phyloP scores from a whole-genome alignment of 2,113 vertebrate genomes.

The Romanogobio albipinnatus region DNA sequence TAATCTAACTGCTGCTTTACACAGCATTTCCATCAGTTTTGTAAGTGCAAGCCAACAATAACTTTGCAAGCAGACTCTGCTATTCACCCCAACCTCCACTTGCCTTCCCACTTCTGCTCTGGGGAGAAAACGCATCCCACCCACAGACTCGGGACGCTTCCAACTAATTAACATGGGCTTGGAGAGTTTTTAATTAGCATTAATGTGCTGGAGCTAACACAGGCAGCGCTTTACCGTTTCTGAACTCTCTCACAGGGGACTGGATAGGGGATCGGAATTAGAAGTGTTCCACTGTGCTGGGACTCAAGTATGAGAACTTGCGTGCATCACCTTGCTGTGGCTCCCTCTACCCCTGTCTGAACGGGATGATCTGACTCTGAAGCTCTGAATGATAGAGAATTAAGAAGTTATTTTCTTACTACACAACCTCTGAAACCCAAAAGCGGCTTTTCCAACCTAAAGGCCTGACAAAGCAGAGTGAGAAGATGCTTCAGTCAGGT shows the following conservation, averaged over 20 bases:
- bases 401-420: conserved; percentile 8
- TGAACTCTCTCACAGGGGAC: conserved; percentile 43
- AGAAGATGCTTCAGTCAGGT: not conserved
- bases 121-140: conserved; percentile 50
- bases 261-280: conserved; percentile 41
- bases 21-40: not conserved
- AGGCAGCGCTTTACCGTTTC: conserved; percentile 44
- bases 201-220: conserved; percentile 45
- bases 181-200: conserved; percentile 66
- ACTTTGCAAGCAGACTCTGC: conserved; percentile 11
- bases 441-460: conserved; percentile 17
- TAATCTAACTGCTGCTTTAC: not conserved
- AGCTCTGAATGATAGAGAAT: conserved; percentile 23
- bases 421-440: not conserved
- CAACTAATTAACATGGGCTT: conserved; percentile 58
- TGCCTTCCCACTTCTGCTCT: conserved; percentile 29
- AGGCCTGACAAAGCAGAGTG: conserved; percentile 8
- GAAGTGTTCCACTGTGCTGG: conserved; percentile 13
- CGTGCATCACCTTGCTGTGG: not conserved
- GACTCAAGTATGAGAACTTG: not conserved
- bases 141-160: conserved; percentile 57
- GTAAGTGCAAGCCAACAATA: not conserved
- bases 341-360: conserved; percentile 1
- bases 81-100: conserved; percentile 9
- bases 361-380: conserved; percentile 4